Evolutionary conservation across 1,140 invertebrate species (phyloP).

Genomic region (Papilio dardanus): DNA sequence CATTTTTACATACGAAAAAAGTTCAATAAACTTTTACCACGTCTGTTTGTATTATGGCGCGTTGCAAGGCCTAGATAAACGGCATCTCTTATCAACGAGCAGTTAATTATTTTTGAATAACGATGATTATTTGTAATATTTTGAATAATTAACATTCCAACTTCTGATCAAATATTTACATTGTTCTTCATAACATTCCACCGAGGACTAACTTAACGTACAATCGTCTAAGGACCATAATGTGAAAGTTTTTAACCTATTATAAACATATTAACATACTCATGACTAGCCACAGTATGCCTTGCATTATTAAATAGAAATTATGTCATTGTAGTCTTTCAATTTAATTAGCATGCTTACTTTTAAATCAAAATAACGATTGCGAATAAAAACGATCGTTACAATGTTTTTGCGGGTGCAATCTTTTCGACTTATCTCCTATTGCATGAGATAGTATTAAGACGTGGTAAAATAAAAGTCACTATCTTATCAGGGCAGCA

Average conservation of each 20-base stretch:
- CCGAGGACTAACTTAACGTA: background rate
- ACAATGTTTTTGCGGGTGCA: background rate
- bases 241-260: conserved; percentile 30
- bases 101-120: background rate
- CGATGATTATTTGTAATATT: background rate
- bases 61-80: background rate
- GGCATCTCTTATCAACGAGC: background rate
- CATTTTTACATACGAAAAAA: background rate
- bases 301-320: conserved; percentile 49
- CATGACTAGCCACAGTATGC: conserved; percentile 35
- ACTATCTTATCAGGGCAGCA: conserved; percentile 13
- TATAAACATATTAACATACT: conserved; percentile 19
- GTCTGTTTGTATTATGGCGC: background rate
- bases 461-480: background rate
- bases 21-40: conserved; percentile 12
- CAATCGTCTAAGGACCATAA: conserved; percentile 1
- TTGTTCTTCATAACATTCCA: background rate
- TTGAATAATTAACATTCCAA: conserved; percentile 1
- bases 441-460: background rate
- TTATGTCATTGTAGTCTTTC: conserved; percentile 24
- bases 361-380: background rate
- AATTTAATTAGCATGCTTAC: background rate
- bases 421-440: background rate
- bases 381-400: background rate
- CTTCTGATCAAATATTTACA: background rate